Conservation (phyloP, 2,797 vertebrate genomes). For the Mormyrus proboscirostris region DNA sequence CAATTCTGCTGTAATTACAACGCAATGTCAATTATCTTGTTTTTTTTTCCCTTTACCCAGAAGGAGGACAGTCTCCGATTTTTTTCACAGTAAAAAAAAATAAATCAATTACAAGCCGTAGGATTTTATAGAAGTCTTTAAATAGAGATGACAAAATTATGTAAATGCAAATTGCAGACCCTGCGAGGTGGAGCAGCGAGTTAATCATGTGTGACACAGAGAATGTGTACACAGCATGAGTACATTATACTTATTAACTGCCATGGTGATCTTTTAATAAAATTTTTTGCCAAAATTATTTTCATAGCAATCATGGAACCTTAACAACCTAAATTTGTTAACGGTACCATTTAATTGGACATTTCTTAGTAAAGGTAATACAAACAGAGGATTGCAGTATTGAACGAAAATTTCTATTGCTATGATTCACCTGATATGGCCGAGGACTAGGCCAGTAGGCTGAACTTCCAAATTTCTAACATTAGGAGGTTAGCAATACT, state of each 20-base stretch:
- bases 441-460: neutral
- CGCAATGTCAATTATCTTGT: neutral
- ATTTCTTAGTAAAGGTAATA: neutral
- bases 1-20: constrained; percentile 12
- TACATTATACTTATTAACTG: neutral
- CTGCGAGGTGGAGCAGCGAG: neutral
- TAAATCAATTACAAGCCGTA: neutral
- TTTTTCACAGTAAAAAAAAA: neutral
- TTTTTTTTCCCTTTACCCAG: neutral
- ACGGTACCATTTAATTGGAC: neutral
- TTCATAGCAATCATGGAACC: neutral
- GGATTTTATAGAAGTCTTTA: neutral
- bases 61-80: neutral
- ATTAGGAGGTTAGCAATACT: neutral
- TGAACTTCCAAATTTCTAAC: neutral
- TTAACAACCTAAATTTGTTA: neutral
- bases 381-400: neutral
- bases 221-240: neutral
- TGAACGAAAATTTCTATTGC: too few species aligned
- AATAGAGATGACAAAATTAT: neutral
- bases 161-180: neutral
- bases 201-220: constrained; percentile 5
- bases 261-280: neutral
- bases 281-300: neutral
- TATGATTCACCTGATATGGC: neutral